Evolutionary conservation across 2,113 vertebrate genomes (phyloP), one percentile per base, ranked within the genome.

Genomic region (Callopanchax toddi): DNA sequence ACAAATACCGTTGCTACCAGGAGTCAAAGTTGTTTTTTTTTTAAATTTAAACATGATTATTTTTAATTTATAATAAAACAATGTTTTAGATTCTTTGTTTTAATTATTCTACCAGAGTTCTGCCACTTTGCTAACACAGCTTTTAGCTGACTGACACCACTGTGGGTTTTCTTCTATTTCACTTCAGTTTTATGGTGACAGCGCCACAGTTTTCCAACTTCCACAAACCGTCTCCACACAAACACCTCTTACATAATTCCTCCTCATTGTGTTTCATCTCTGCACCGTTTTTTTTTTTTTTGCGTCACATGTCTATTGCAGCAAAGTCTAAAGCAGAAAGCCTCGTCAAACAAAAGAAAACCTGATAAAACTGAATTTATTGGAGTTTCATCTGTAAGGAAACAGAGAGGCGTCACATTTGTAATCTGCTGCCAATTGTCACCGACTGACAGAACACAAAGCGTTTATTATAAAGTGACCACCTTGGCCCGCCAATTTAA

Each of bases 381-480:
- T 50, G 78, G 71, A 81, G 76, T 79, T 73, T 73, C 44, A 76
- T 45, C 67, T 43, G 59, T 12, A 53, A 56, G 39, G 52, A 57
- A 80, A 56, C 62, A 49, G 45, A 69, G 40, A 63, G 60, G 40
- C 23, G 22, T 72, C 49, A 59, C 52, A 60, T 72, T 59, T 66
- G 64, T 69, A 79, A 81, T 66, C 66, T 67, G 79, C 58, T 51
- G 64, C 53, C 71, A 34, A 22, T 66, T 55, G 63, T 58, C 71
- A 67, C 13, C 60, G 74, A 82, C 76, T 74, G 80, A 78, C 76
- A 75, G 59, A 53, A 78, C 53, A 79, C 67, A 56, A 40, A 71
- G 36, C 67, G 67, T 82, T 80, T 66, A 79, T 78, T 60, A 78
- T 34, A 58, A 71, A 65, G 76, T 40, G 39, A 58, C 76, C 72